phyloP scores from a whole-genome alignment of 2,113 vertebrate species.

The Hystrix cristata region DNA sequence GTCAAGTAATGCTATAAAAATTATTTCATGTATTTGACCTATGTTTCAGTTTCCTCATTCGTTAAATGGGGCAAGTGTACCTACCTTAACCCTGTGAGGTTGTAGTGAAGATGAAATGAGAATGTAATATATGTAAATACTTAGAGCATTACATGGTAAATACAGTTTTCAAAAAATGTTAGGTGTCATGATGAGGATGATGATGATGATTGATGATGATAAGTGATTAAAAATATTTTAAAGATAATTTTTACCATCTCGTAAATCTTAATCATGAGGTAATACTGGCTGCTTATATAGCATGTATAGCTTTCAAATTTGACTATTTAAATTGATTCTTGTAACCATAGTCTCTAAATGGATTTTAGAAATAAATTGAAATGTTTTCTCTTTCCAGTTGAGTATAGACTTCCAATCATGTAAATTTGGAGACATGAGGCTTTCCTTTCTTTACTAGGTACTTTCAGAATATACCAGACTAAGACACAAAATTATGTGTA shows the following conservation, averaged over 20 bases:
- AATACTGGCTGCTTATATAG: not conserved
- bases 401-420: not conserved
- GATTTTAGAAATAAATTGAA: constrained; percentile 51
- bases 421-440: not conserved
- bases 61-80: not conserved
- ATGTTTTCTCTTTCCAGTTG: not conserved
- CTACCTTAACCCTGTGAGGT: not conserved
- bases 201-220: not conserved
- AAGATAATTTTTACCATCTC: constrained; percentile 5
- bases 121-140: not conserved
- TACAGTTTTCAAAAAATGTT: not conserved
- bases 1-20: not conserved
- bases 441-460: not conserved
- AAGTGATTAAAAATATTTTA: not conserved
- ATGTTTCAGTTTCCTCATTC: constrained; percentile 2
- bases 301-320: not conserved
- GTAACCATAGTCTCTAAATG: constrained; percentile 12
- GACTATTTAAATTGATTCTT: constrained; percentile 42
- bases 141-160: not conserved
- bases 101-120: constrained; percentile 22
- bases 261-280: constrained; percentile 27
- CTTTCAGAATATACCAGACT: not conserved
- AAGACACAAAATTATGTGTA: not conserved
- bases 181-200: not conserved
- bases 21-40: not conserved